A percentile compares a stretch with the other conserved stretches of the same genome.
Evolutionary conservation across 2,113 vertebrate genomes (phyloP).

Genomic region (Lethenteron camtschaticum): DNA sequence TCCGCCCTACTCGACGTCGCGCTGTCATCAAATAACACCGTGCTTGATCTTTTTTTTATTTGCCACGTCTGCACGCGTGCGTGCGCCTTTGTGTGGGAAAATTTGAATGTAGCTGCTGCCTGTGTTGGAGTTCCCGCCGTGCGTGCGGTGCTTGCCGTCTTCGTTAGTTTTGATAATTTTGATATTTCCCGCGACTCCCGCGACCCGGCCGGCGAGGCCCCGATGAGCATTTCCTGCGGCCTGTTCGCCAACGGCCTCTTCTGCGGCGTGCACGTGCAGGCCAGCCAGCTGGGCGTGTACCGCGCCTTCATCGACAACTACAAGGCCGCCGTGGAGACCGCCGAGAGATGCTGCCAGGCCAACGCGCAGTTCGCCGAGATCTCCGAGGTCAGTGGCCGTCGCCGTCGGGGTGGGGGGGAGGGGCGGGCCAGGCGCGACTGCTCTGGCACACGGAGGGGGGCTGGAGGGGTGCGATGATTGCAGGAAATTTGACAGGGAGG

Average conservation of each 20-base stretch:
- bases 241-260: constrained; percentile 2
- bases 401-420: background rate
- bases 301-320: constrained; percentile 98
- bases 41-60: too few species aligned
- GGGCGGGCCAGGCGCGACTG: constrained; percentile 8
- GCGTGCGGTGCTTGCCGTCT: too few species aligned
- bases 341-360: constrained; percentile 77
- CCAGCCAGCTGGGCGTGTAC: constrained; percentile 80
- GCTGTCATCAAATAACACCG: too few species aligned
- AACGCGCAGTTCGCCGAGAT: constrained; percentile 89
- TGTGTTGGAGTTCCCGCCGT: too few species aligned
- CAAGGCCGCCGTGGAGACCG: constrained; percentile 69
- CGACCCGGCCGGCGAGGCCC: background rate
- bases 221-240: background rate
- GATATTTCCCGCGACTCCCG: constrained; percentile 5
- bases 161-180: background rate
- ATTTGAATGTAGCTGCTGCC: too few species aligned
- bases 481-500: background rate
- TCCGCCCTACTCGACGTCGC: too few species aligned
- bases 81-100: too few species aligned
- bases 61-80: too few species aligned
- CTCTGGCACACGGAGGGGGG: too few species aligned
- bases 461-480: too few species aligned
- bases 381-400: constrained; percentile 44
- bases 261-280: constrained; percentile 22